Percentiles rank a stretch among this genome's conserved stretches.
phyloP scores from a whole-genome alignment of 2,797 vertebrate species.

The Synanceia verrucosa region DNA sequence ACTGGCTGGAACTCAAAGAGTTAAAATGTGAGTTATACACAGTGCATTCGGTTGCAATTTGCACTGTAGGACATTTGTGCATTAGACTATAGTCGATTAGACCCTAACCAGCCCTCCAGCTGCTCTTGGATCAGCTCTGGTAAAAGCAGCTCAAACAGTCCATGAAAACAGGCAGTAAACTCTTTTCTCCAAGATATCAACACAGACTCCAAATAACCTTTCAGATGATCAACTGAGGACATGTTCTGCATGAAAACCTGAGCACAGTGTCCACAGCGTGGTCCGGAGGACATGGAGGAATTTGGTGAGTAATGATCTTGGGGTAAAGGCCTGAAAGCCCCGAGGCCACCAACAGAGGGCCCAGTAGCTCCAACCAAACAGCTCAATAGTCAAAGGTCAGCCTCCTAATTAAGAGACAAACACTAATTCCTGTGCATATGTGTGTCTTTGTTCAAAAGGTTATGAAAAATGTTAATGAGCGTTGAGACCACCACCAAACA shows the following conservation, averaged over 20 bases:
- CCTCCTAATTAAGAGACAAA: slow-evolving; percentile 81
- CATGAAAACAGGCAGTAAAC: too few species aligned
- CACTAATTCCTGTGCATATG: slow-evolving; percentile 64
- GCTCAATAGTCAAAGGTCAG: slow-evolving; percentile 86
- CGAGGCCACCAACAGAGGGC: slow-evolving; percentile 59
- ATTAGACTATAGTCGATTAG: neutral
- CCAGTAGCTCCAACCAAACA: slow-evolving; percentile 70
- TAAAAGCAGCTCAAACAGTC: neutral
- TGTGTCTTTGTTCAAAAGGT: slow-evolving; percentile 76
- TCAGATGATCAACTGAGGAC: slow-evolving; percentile 33
- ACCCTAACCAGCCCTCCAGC: neutral
- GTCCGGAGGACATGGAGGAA: slow-evolving; percentile 37
- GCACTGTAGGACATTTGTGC: neutral
- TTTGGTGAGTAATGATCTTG: slow-evolving; percentile 54
- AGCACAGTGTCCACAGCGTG: slow-evolving; percentile 11
- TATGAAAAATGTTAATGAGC: slow-evolving; percentile 84
- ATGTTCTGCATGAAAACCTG: neutral
- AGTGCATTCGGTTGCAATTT: neutral
- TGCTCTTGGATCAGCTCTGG: neutral
- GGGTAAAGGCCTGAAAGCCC: slow-evolving; percentile 58
- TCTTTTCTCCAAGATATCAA: slow-evolving; percentile 20
- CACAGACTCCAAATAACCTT: slow-evolving; percentile 14
- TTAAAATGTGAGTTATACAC: too few species aligned
- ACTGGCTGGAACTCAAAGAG: too few species aligned
- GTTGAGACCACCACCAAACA: slow-evolving; percentile 74